Percentiles rank a stretch among this genome's conserved stretches.
Evolutionary conservation across 2,113 vertebrate species (phyloP).

Genomic region (Coryphaenoides rupestris): DNA sequence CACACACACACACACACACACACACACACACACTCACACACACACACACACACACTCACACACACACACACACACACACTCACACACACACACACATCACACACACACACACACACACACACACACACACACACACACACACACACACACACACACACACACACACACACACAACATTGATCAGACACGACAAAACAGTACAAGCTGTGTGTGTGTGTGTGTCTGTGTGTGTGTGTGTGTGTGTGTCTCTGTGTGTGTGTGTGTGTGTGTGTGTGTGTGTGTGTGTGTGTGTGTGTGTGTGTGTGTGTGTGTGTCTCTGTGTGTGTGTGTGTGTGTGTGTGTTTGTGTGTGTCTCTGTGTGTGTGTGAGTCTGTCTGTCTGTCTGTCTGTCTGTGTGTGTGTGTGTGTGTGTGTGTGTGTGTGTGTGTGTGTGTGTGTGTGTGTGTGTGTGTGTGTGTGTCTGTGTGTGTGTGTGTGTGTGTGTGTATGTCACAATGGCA

Average conservation of each 20-base stretch:
- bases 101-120: too few species aligned
- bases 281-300: background rate
- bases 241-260: background rate
- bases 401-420: background rate
- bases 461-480: background rate
- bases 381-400: background rate
- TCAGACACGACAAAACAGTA: background rate
- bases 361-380: background rate
- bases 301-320: background rate
- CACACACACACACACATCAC: too few species aligned
- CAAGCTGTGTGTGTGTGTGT: too few species aligned
- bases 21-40: too few species aligned
- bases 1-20: too few species aligned
- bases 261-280: constrained; percentile 1
- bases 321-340: background rate
- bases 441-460: background rate
- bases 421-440: background rate
- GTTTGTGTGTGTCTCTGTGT: too few species aligned
- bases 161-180: background rate
- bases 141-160: too few species aligned
- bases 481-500: background rate
- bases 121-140: too few species aligned
- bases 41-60: too few species aligned
- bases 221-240: background rate
- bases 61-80: too few species aligned